Conservation (phyloP, 2,113 vertebrate species). For the Scomber scombrus region DNA sequence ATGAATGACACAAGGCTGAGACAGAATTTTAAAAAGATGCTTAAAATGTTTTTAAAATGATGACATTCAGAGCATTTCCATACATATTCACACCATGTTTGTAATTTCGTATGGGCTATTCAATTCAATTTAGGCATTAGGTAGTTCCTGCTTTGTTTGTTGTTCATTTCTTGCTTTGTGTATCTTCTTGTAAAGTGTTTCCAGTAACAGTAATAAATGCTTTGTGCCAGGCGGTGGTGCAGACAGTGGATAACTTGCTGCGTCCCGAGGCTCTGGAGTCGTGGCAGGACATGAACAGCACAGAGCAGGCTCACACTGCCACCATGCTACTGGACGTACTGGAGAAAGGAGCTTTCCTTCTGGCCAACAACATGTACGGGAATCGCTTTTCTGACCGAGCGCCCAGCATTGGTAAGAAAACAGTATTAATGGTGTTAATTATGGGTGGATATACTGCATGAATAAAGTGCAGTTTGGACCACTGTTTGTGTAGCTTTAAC, state of each 20-base stretch:
- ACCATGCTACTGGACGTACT: constrained; percentile 94
- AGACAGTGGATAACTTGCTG: constrained; percentile 93
- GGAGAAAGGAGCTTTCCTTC: constrained; percentile 93
- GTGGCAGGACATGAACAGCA: constrained; percentile 95
- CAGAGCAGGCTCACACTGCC: constrained; percentile 93
- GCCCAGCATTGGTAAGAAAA: constrained; percentile 89
- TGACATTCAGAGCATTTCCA: not conserved
- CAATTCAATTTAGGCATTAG: not conserved
- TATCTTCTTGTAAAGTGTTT: not conserved
- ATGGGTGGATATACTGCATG: not conserved
- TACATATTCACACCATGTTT: not conserved
- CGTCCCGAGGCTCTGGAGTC: constrained; percentile 90
- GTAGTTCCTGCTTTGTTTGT: not conserved
- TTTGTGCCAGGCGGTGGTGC: constrained; percentile 89
- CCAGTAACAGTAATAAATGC: not conserved
- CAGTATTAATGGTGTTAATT: not conserved
- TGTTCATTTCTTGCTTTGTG: not conserved
- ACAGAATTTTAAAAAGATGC: not conserved
- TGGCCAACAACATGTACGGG: constrained; percentile 95
- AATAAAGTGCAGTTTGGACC: not conserved
- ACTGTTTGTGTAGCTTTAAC: too few relatives aligned
- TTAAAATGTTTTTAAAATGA: not conserved
- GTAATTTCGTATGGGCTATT: not conserved
- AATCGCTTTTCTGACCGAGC: constrained; percentile 89
- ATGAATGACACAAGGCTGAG: not conserved